Conservation (phyloP, 2,113 vertebrate species). For the Megaleporinus macrocephalus region DNA sequence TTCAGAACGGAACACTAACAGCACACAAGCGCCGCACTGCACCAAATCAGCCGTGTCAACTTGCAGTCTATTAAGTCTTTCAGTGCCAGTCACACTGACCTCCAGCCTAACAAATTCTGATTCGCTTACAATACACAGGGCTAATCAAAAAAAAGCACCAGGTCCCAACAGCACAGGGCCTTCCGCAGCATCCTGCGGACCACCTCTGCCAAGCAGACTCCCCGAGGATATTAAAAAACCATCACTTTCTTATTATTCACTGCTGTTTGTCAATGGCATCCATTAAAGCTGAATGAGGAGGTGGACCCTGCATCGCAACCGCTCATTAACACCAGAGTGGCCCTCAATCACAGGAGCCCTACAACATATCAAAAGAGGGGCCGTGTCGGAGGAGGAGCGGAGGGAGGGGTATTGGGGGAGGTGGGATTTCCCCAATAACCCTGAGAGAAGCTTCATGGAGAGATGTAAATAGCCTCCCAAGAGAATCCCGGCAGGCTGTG, state of each 20-base stretch:
- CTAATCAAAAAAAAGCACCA: slow-evolving; percentile 17
- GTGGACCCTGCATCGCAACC: slow-evolving; percentile 60
- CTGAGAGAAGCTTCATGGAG: slow-evolving; percentile 75
- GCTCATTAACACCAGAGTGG: slow-evolving; percentile 73
- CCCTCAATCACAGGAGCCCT: slow-evolving; percentile 59
- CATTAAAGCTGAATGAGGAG: slow-evolving; percentile 73
- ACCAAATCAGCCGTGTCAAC: neutral
- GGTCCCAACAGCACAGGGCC: slow-evolving; percentile 22
- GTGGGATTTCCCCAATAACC: slow-evolving; percentile 78
- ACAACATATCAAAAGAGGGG: slow-evolving; percentile 72
- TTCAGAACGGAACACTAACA: neutral
- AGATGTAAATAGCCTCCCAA: slow-evolving; percentile 82
- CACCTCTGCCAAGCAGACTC: slow-evolving; percentile 28
- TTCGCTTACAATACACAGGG: slow-evolving; percentile 22
- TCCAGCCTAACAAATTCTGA: slow-evolving; percentile 12
- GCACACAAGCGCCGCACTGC: neutral
- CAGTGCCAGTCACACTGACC: slow-evolving; percentile 18
- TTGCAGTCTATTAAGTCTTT: slow-evolving; percentile 11
- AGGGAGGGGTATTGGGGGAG: slow-evolving; percentile 57
- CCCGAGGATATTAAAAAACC: slow-evolving; percentile 50
- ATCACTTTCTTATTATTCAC: slow-evolving; percentile 69
- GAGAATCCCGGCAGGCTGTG: slow-evolving; percentile 71
- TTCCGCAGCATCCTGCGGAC: slow-evolving; percentile 17
- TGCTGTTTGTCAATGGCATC: slow-evolving; percentile 74
- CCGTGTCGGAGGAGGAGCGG: slow-evolving; percentile 68